Conservation (phyloP, 2,797 vertebrate genomes). For the Falco rusticolus region DNA sequence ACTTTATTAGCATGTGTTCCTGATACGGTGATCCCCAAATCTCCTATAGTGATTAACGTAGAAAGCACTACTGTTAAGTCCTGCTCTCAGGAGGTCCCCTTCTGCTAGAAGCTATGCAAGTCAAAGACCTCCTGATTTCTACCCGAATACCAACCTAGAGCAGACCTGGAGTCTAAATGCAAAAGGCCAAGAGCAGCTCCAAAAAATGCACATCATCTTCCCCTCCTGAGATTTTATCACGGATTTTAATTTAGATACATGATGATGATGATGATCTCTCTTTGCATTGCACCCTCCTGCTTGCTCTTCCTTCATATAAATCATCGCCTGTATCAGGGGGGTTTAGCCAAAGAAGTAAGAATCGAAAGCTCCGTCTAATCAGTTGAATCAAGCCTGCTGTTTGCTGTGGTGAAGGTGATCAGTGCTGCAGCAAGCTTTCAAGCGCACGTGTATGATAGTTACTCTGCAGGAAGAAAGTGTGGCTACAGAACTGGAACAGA, state of each 20-base stretch:
- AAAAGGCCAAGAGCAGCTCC: constrained; percentile 15
- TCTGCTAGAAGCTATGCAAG: not conserved
- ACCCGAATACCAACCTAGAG: not conserved
- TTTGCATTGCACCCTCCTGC: constrained; percentile 9
- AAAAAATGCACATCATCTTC: not conserved
- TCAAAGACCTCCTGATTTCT: constrained; percentile 21
- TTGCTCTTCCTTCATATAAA: constrained; percentile 12
- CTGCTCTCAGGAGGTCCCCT: constrained; percentile 3
- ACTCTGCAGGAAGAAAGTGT: not conserved
- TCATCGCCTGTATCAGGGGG: not conserved
- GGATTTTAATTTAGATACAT: constrained; percentile 33
- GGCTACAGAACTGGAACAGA: not conserved
- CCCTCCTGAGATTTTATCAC: constrained; percentile 19
- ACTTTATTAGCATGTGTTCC: constrained; percentile 66
- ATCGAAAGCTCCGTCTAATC: constrained; percentile 4
- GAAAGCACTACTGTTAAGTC: constrained; percentile 25
- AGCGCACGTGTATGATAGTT: not conserved
- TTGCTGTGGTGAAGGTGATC: not conserved
- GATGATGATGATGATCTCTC: not conserved
- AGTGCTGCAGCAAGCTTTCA: not conserved
- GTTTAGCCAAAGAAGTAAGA: not conserved
- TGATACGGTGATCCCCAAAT: constrained; percentile 46
- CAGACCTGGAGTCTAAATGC: not conserved
- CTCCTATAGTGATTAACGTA: not conserved
- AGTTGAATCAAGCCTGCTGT: constrained; percentile 44